phyloP scores from a whole-genome alignment of 2,888 invertebrate species.

The Neoscelio sp. region DNA sequence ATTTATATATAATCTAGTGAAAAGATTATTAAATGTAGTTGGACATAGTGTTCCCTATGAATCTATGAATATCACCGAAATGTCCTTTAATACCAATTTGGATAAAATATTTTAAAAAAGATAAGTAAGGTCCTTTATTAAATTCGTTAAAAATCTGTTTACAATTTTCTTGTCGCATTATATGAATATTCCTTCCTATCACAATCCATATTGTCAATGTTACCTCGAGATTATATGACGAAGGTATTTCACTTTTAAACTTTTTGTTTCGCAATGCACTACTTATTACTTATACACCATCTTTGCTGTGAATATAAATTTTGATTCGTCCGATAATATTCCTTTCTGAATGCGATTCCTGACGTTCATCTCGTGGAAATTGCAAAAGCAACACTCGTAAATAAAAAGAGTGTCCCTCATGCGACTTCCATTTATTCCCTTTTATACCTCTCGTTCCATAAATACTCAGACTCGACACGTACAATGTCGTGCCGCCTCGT shows the following conservation, averaged over 20 bases:
- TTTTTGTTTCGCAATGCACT: slow-evolving; percentile 41
- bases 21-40: no score
- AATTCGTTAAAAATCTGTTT: no score
- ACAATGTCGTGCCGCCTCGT: slow-evolving; percentile 40
- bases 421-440: slow-evolving; percentile 63
- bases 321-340: slow-evolving; percentile 63
- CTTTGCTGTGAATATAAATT: slow-evolving; percentile 63
- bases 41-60: no score
- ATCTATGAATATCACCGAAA: no score
- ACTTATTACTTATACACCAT: slow-evolving; percentile 64
- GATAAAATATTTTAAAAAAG: no score
- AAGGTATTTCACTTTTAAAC: slow-evolving; percentile 51
- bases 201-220: no score
- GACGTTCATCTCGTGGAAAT: slow-evolving; percentile 64
- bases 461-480: slow-evolving; percentile 57
- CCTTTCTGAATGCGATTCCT: slow-evolving; percentile 57
- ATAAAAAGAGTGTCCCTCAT: slow-evolving; percentile 61
- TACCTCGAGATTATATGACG: slow-evolving; percentile 31
- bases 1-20: no score
- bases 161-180: no score
- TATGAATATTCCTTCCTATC: no score
- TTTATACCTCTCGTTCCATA: slow-evolving; percentile 60
- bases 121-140: no score
- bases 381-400: slow-evolving; percentile 64
- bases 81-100: no score